phyloP scores from a whole-genome alignment of 1,140 invertebrate species.

The Bombyx mandarina region DNA sequence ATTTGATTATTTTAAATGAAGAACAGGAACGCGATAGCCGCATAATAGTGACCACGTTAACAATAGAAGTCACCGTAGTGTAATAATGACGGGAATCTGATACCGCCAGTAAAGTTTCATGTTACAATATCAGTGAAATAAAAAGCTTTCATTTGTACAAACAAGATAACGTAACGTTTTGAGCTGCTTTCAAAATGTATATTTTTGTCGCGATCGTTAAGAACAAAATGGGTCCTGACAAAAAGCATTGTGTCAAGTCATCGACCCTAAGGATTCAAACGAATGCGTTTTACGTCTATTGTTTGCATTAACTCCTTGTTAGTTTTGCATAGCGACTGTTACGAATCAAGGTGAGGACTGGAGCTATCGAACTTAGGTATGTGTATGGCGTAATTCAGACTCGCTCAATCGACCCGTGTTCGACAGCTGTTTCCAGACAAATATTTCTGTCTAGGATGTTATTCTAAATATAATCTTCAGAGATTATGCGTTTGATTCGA shows the following conservation, averaged over 20 bases:
- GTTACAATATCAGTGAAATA: slow-evolving; percentile 1
- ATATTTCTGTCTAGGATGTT: slow-evolving; percentile 1
- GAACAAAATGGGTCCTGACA: slow-evolving; percentile 3
- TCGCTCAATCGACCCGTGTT: slow-evolving; percentile 9
- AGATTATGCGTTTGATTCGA: no score
- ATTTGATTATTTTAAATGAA: no score
- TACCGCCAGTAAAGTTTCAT: background rate
- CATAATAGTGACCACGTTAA: no score
- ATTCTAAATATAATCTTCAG: no score
- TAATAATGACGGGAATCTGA: no score
- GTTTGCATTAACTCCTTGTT: slow-evolving; percentile 11
- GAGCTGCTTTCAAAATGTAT: no score
- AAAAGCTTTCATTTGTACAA: slow-evolving; percentile 1
- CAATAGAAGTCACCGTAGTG: no score
- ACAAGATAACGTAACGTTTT: background rate
- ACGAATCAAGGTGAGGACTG: slow-evolving; percentile 3
- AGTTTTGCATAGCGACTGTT: background rate
- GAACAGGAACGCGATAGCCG: no score
- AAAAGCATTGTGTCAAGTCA: slow-evolving; percentile 14
- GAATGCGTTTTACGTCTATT: slow-evolving; percentile 12
- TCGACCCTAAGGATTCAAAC: slow-evolving; percentile 11
- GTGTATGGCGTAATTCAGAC: slow-evolving; percentile 8
- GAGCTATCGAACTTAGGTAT: no score
- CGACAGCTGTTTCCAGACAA: slow-evolving; percentile 9
- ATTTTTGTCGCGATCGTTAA: background rate